A percentile compares a stretch with the other conserved stretches of the same genome.
Evolutionary conservation across 1,140 invertebrate species (phyloP).

Genomic region (Oryzaephilus surinamensis): DNA sequence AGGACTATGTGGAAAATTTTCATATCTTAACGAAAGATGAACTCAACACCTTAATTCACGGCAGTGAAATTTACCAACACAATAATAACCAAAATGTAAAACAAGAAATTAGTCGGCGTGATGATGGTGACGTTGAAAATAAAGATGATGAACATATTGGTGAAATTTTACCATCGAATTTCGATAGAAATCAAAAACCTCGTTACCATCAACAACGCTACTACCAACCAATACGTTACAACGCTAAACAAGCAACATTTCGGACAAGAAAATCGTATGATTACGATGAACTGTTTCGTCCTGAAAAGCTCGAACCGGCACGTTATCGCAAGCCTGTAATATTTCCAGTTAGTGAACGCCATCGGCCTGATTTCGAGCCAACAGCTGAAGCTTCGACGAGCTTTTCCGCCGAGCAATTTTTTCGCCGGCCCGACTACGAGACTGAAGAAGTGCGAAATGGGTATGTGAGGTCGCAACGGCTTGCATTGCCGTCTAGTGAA

Average conservation of each 20-base stretch:
- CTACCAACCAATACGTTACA: no score
- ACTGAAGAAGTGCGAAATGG: constrained; percentile 4
- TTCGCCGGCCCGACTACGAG: neutral
- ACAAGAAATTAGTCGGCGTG: constrained; percentile 12
- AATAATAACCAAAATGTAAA: constrained; percentile 8
- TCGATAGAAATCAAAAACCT: no score
- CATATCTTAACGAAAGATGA: constrained; percentile 24
- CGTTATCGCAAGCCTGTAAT: constrained; percentile 14
- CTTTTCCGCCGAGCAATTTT: constrained; percentile 10
- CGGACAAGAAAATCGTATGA: no score
- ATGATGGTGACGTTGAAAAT: constrained; percentile 19
- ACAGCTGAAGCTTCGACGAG: no score
- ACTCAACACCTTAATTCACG: constrained; percentile 17
- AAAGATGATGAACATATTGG: constrained; percentile 32
- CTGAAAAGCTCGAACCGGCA: constrained; percentile 4
- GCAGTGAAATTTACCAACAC: constrained; percentile 15
- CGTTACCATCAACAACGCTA: no score
- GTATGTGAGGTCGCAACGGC: constrained; percentile 6
- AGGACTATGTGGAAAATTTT: constrained; percentile 24
- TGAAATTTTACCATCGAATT: constrained; percentile 31
- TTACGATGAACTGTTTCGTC: no score
- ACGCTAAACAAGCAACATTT: no score
- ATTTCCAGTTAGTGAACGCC: constrained; percentile 20
- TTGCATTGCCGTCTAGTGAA: constrained; percentile 13
- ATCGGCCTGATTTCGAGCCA: constrained; percentile 19